Evolutionary conservation across 2,888 invertebrate species (phyloP), one percentile per base, ranked within the genome.

Genomic region (Sarcophaga carnaria): DNA sequence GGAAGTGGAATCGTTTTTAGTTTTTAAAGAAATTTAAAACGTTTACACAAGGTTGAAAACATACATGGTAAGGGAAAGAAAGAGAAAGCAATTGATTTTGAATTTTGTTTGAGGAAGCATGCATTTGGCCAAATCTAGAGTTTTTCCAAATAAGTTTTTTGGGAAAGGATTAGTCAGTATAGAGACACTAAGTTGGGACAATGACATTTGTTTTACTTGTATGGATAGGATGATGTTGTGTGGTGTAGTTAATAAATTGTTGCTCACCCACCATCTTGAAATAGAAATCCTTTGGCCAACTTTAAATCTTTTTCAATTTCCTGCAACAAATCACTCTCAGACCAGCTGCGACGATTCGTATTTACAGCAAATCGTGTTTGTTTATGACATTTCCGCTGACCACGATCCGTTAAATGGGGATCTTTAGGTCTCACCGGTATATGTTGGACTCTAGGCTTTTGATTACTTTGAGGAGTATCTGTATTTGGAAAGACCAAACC

Each of bases 201-300:
- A 54, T 14, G 14, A 54, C 12, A 54, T 54, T 54, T 12, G 54
- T 54, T 20, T 11, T 60, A 22, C 22, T 22, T 22, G 22, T 22
- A 45, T n/a, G 20, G 49, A 11, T 45, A 63, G 25, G 17, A 45
- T 37, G 12, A 1, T 22, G 45, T 3, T 14, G 22, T 69, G 60
- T 20, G 2, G 64, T 6, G 45, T 70, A 71, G 22, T 12, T 45
- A 12, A 27, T 71, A 25, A 62, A 60, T 37, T 77, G 20, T 22
- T 37, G 79, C 88, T 88, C 88, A 89, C 88, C 89, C 89, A 93
- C 93, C 93, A 90, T 92, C 91, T 90, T 92, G 94, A 92, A 95
- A 94, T 91, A 96, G 94, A 94, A 96, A 96, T 91, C 96, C 96
- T 92, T 94, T 95, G 90, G 95, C 94, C 91, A 95, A 91, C 90